phyloP scores from a whole-genome alignment of 2,113 vertebrate genomes.

The Agelaius phoeniceus region DNA sequence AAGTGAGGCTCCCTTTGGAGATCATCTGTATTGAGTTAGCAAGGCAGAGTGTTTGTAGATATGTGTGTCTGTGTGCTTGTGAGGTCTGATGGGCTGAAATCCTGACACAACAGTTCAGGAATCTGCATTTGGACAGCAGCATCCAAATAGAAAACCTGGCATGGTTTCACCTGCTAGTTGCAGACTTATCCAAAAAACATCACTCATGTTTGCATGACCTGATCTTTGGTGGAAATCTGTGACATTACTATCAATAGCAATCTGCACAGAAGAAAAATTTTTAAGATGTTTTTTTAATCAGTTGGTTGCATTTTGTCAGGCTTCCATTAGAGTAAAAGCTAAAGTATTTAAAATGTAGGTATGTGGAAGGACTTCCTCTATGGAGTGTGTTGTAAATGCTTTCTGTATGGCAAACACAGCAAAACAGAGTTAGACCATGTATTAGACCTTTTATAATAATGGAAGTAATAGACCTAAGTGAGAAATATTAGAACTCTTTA shows the following conservation, averaged over 20 bases:
- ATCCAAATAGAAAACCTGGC: neutral
- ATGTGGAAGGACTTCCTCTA: neutral
- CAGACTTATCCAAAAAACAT: neutral
- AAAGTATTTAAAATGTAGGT: neutral
- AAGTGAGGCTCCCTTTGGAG: neutral
- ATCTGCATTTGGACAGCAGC: constrained; percentile 50
- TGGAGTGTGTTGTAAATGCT: accelerated
- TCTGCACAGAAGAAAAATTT: neutral
- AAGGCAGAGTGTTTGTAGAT: neutral
- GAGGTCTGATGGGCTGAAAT: neutral
- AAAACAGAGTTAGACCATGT: neutral
- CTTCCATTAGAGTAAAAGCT: neutral
- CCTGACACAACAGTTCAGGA: constrained; percentile 23
- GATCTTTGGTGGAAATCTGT: neutral
- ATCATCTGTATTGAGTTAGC: neutral
- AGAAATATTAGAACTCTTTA: neutral
- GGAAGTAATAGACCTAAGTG: neutral
- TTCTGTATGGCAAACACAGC: neutral
- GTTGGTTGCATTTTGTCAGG: neutral
- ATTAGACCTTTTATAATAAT: neutral
- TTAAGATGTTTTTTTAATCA: neutral
- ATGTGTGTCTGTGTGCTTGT: neutral
- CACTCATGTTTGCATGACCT: neutral
- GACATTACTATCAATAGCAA: neutral
- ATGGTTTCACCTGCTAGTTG: neutral